Evolutionary conservation across 2,888 invertebrate genomes (phyloP), one percentile per base, ranked within the genome.

Genomic region (Melanophora roralis): DNA sequence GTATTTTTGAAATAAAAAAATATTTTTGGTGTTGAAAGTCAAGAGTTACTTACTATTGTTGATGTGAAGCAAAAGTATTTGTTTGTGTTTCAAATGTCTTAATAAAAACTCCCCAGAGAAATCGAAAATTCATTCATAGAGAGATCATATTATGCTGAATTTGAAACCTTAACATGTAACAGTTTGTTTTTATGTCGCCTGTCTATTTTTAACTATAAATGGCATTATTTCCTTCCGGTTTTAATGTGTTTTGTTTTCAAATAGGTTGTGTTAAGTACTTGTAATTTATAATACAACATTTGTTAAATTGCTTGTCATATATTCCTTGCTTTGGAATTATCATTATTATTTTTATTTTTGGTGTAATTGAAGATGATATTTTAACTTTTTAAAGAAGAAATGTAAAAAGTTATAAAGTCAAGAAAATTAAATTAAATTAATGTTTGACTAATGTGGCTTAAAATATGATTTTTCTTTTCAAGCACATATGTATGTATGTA

Each of bases 1-100:
- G 75, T 67, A 57, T 68, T 68, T 62, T 62, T 14, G n/a, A n/a
- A n/a, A n/a, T n/a, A 36, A 23, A 19, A 53, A 53, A 43, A 69
- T 60, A 11, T 67, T 43, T 49, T 79, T 75, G 67, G 60, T 64
- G 72, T 68, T 80, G 59, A 76, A 76, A 80, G 76, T 80, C 76
- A 80, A 76, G 68, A 80, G 68, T 72, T 76, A n/a, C 49, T 72
- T 76, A n/a, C 49, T 64, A 27, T 57, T 64, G 23, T 19, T 6
- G n/a, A 36, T 43, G 8, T 38, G 14, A 32, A 27, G 32, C 3
- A 1, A 11, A 12, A 6, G 19, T 27, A 16, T 34, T 7, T 38
- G 12, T 19, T 62, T 36, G n/a, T 45, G 38, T 59, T 21, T 27
- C 45, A 60, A 32, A n/a, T 16, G 23, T 38, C 27, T 49, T 8